Evolutionary conservation across 2,888 invertebrate species (phyloP).

Genomic region (Rhagonycha lutea): DNA sequence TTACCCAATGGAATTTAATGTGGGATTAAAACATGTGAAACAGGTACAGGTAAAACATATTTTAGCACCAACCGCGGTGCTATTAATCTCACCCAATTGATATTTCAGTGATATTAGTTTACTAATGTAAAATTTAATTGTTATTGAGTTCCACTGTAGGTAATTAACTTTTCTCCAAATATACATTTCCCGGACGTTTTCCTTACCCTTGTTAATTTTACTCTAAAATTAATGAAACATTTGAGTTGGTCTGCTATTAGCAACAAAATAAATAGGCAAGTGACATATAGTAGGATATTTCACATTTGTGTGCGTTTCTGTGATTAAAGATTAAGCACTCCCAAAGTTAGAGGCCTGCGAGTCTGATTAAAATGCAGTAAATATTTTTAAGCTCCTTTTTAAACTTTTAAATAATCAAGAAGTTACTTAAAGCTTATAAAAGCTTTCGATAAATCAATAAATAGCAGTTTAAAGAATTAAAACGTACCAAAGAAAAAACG

Average conservation of each 20-base stretch:
- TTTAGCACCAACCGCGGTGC: neutral
- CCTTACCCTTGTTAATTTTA: neutral
- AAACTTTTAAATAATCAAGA: neutral
- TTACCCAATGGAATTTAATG: neutral
- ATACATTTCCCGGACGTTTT: neutral
- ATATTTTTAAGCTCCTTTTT: neutral
- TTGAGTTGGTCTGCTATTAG: neutral
- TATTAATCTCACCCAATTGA: neutral
- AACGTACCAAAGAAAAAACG: slow-evolving; percentile 89
- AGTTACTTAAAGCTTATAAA: neutral
- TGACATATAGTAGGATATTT: neutral
- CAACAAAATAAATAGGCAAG: neutral
- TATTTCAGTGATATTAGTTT: neutral
- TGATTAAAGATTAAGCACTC: neutral
- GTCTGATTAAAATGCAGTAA: neutral
- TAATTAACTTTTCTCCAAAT: neutral
- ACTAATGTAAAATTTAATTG: neutral
- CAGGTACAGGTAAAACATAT: neutral
- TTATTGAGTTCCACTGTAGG: neutral
- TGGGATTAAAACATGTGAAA: neutral
- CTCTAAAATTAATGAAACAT: neutral
- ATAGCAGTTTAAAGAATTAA: neutral
- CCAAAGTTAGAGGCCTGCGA: neutral
- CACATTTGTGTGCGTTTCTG: neutral
- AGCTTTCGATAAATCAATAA: neutral